Base-by-base conservation (phyloP, 2,113 vertebrate genomes). In the Hystrix brachyura region DNA sequence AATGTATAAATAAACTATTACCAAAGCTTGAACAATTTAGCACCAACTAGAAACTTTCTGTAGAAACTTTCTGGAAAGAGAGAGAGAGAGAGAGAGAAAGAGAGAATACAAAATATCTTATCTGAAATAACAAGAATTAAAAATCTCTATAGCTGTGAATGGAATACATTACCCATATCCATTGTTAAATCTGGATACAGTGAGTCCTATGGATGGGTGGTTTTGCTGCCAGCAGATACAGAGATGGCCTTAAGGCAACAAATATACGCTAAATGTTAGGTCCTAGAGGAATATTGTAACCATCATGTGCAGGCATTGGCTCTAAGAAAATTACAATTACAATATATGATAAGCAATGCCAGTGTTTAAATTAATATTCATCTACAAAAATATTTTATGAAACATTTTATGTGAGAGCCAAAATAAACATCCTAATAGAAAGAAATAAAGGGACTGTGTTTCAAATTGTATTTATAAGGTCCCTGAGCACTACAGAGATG, bases 151-250 rank as follows among this genome's bases (percentile, higher is more conserved):
- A 59, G 13, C 23, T 81, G n/a, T 38, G 87, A 23, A 48, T 74
- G n/a, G 53, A 65, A 76, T 74, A 48, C 46, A 48, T 94, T 90
- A 72, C 25, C 71, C 69, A 38, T 2, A 84, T 82, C 25, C 71
- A 74, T 69, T 91, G 87, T 87, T 87, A 96, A 92, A 9, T 78
- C 43, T 85, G 19, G 95, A 38, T 34, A 93, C 7, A 87, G 27
- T 94, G 43, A 95, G 19, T 76, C 80, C 71, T 34, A 76, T 46
- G n/a, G 38, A 51, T 76, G n/a, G 65, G 78, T 38, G n/a, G 64
- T 85, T 93, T 97, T 92, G 46, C 60, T 94, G 60, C 29, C n/a
- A 94, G 92, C n/a, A 87, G 72, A 86, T 34, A 92, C 4, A 94
- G 43, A 90, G 34, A 83, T 46, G 6, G 18, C 55, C 55, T 72